Evolutionary conservation across 2,888 invertebrate genomes (phyloP).

Genomic region (Drosophila quinaria): DNA sequence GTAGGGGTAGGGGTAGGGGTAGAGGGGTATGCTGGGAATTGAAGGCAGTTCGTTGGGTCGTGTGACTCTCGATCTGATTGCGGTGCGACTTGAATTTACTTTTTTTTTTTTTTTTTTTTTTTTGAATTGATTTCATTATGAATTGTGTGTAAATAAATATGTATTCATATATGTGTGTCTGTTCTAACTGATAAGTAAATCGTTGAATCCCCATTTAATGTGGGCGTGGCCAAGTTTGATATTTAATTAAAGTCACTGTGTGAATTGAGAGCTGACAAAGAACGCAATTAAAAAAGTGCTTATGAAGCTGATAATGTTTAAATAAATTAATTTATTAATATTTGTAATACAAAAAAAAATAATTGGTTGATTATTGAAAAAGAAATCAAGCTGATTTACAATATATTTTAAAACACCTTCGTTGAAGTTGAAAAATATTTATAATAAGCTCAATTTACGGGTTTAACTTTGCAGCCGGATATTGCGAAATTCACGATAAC

Average conservation of each 20-base stretch:
- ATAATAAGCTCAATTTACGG: slow-evolving; percentile 9
- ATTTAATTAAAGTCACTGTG: slow-evolving; percentile 46
- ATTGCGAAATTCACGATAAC: slow-evolving; percentile 50
- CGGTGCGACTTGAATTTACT: slow-evolving; percentile 43
- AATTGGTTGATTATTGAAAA: neutral
- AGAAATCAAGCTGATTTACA: too few relatives aligned
- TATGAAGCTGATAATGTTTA: slow-evolving; percentile 3
- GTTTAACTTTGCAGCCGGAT: slow-evolving; percentile 59
- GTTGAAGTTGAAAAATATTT: neutral
- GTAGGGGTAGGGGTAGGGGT: neutral
- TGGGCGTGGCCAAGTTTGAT: slow-evolving; percentile 29
- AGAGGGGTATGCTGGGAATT: slow-evolving; percentile 19
- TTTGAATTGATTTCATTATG: slow-evolving; percentile 71
- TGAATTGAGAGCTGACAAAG: slow-evolving; percentile 43
- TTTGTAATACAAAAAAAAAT: slow-evolving; percentile 21
- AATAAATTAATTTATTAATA: slow-evolving; percentile 28
- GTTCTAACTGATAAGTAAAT: slow-evolving; percentile 42
- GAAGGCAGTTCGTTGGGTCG: slow-evolving; percentile 56
- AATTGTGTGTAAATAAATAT: neutral
- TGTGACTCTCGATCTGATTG: slow-evolving; percentile 65
- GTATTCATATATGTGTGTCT: slow-evolving; percentile 29
- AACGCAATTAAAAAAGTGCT: slow-evolving; percentile 27
- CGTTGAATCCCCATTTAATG: neutral
- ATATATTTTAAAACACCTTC: slow-evolving; percentile 14
- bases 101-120: neutral